A percentile compares a stretch with the other conserved stretches of the same genome.
These are phyloP conservation scores for Galagoides demidoff DNA, from an alignment of 2,797 vertebrate species.

Conservation along the genomic window DNA sequence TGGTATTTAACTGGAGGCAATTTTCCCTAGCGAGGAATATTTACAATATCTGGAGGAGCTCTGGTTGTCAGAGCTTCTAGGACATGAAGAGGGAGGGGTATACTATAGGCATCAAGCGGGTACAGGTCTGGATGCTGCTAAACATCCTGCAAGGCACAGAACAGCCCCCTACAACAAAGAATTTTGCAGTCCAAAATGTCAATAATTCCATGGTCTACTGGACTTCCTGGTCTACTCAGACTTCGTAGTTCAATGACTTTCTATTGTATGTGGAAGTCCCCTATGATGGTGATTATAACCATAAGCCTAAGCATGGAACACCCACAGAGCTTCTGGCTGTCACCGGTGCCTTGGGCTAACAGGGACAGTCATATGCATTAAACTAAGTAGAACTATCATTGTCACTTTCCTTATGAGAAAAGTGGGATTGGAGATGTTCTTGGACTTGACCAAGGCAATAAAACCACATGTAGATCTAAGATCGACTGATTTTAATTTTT, in stretches of 20 bases:
- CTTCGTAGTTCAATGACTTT: background rate
- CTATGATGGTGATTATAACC: background rate
- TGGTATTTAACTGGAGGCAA: background rate
- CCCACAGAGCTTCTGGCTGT: background rate
- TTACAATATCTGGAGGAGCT: background rate
- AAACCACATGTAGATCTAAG: background rate
- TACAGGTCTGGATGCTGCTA: background rate
- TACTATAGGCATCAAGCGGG: background rate
- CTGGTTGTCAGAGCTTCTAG: background rate
- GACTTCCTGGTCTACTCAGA: background rate
- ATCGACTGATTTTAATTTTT: background rate
- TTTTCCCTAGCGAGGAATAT: background rate
- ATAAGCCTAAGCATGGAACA: background rate
- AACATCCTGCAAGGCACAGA: background rate
- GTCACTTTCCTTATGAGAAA: background rate
- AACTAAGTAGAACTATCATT: background rate
- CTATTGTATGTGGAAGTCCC: background rate
- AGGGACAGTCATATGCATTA: background rate
- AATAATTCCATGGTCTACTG: background rate
- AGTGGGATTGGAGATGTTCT: background rate
- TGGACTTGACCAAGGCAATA: background rate
- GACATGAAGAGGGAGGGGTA: rapidly evolving
- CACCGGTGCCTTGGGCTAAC: background rate
- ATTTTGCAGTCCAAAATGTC: background rate
- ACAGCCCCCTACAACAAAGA: background rate